Evolutionary conservation across 2,888 invertebrate genomes (phyloP).

Genomic region (Leucoptera coffeella): DNA sequence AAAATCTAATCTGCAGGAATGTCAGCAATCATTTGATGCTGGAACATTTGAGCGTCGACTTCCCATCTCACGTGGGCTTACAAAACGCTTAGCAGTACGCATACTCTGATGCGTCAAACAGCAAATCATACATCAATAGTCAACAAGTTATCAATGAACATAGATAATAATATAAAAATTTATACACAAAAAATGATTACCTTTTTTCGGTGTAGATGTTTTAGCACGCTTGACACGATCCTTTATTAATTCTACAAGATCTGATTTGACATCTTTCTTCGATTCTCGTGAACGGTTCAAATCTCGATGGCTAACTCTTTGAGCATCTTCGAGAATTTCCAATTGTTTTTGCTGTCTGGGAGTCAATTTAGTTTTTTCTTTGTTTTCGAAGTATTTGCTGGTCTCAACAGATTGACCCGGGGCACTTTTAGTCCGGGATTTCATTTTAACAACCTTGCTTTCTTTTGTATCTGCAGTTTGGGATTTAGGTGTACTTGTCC

Average conservation of each 20-base stretch:
- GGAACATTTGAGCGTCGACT: no score
- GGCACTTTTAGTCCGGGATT: conserved; percentile 24
- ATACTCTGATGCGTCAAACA: no score
- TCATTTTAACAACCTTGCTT: conserved; percentile 7
- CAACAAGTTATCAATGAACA: no score
- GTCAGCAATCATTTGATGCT: no score
- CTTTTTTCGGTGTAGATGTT: no score
- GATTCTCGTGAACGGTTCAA: conserved; percentile 14
- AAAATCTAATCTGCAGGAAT: no score
- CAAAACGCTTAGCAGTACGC: no score
- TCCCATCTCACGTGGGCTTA: no score
- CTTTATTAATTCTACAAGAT: conserved; percentile 48
- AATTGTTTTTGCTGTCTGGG: conserved; percentile 10
- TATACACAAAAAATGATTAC: no score
- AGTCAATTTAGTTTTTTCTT: conserved; percentile 12
- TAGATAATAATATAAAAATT: no score
- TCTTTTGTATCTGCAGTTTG: not conserved
- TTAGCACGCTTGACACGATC: conserved; percentile 39
- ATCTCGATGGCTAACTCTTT: conserved; percentile 35
- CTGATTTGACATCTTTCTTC: conserved; percentile 34
- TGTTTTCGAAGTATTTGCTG: conserved; percentile 23
- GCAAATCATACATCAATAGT: no score
- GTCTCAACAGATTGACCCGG: conserved; percentile 14
- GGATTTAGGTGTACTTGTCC: not conserved
- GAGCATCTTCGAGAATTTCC: conserved; percentile 14